phyloP scores from a whole-genome alignment of 2,797 vertebrate genomes.

The Arctocebus calabarensis region DNA sequence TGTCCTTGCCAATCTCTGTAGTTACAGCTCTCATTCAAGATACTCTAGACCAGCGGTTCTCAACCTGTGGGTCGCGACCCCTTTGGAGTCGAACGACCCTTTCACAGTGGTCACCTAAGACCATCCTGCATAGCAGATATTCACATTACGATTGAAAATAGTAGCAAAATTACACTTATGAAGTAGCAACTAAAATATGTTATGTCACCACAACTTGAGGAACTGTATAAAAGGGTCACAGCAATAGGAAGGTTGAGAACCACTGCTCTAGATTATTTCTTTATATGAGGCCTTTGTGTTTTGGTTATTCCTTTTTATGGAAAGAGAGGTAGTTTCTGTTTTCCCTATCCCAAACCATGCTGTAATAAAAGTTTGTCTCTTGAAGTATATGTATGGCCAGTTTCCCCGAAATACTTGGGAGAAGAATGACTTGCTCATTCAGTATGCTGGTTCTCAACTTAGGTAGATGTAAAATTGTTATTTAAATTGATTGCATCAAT shows the following conservation, averaged over 20 bases:
- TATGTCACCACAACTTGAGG: no score
- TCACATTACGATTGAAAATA: no score
- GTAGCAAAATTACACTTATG: no score
- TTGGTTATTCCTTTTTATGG: neutral
- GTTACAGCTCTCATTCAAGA: neutral
- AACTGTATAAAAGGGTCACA: no score
- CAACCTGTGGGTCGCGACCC: no score
- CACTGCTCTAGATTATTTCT: neutral
- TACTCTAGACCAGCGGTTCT: neutral
- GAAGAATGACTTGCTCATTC: neutral
- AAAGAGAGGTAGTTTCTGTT: neutral
- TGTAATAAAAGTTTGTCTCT: neutral
- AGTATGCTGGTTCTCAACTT: neutral
- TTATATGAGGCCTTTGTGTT: neutral
- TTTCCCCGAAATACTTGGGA: neutral
- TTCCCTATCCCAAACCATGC: neutral
- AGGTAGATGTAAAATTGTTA: neutral
- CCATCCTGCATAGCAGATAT: no score
- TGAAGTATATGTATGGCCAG: neutral
- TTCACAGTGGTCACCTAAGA: no score
- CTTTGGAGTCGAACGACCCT: no score
- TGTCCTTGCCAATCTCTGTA: neutral
- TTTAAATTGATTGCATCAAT: neutral
- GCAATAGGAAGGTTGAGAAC: no score
- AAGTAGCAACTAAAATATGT: no score